Evolutionary conservation across 2,888 invertebrate species (phyloP), one percentile per base, ranked within the genome.

Genomic region (Parnassius apollo): DNA sequence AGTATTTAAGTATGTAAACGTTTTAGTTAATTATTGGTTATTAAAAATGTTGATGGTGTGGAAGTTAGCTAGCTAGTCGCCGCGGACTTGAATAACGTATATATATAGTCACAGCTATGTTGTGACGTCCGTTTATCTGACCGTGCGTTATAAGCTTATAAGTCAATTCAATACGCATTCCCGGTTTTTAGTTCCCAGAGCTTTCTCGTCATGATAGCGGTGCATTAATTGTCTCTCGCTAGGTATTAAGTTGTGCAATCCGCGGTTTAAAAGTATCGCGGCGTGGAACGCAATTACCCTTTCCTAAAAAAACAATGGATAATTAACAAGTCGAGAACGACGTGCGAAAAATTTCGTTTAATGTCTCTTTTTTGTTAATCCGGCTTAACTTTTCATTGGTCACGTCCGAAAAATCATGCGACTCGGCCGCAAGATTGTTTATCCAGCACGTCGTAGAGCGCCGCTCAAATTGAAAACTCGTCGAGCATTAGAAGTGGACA

Each of bases 401-500:
- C 69, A 65, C 70, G 69, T 68, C 64, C 56, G 64, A 67, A 67
- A 68, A 66, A 68, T 69, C 67, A 68, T 72, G 68, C 56, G 68
- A 45, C 73, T 62, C 70, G 73, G 13, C 50, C 11, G 56, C 42
- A 45, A 51, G 56, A 76, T 83, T 86, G 83, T 87, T 88, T 88
- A 85, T 83, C 75, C 74, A 78, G 71, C 77, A 75, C 72, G 76
- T 73, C 76, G 76, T 71, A 69, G 72, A 76, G 77, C 76, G 74
- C 76, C 82, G 78, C 79, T 83, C 78, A 74, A 75, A 72, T 72
- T 78, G 80, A 80, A 82, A 82, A 80, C 80, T 79, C 77, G 73
- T 78, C 67, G 76, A 74, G 75, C 75, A 78, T 76, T 81, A 83
- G 79, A 81, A 90, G 90, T 89, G 86, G 89, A 87, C 88, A 88